phyloP scores from a whole-genome alignment of 2,888 invertebrate genomes.

The Eudasyphora cyanicolor region DNA sequence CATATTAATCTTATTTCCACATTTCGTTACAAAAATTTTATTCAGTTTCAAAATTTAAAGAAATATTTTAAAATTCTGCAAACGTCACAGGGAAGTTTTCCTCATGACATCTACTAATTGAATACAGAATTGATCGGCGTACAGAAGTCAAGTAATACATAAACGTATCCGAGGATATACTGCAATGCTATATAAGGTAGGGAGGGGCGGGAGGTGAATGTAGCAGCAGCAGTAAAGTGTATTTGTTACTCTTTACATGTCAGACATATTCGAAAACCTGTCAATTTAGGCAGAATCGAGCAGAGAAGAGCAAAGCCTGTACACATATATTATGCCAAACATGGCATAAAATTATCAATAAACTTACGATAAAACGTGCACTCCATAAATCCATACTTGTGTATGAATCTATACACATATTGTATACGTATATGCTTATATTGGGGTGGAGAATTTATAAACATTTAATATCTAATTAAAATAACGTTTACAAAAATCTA shows the following conservation, averaged over 20 bases:
- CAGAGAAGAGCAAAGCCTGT: too few relatives aligned
- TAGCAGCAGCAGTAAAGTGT: too few relatives aligned
- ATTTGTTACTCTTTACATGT: slow-evolving; percentile 39
- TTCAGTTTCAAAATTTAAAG: too few relatives aligned
- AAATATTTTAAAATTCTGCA: neutral
- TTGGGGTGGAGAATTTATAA: too few relatives aligned
- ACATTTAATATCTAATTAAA: too few relatives aligned
- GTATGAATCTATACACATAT: neutral
- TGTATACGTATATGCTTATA: too few relatives aligned
- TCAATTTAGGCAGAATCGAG: slow-evolving; percentile 47
- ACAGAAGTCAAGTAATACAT: neutral
- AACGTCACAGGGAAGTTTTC: neutral
- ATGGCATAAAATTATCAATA: slow-evolving; percentile 67
- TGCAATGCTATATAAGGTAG: too few relatives aligned
- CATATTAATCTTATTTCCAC: too few relatives aligned
- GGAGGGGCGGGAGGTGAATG: too few relatives aligned
- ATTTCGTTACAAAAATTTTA: too few relatives aligned
- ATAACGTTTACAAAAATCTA: too few relatives aligned
- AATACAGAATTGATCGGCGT: neutral
- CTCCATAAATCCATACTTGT: neutral
- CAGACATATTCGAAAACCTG: slow-evolving; percentile 26
- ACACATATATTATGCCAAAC: slow-evolving; percentile 60
- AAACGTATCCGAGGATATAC: too few relatives aligned
- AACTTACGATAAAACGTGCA: slow-evolving; percentile 43
- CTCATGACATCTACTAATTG: neutral